Percentiles rank a stretch among this genome's conserved stretches.
Conservation (phyloP, 2,888 invertebrate species). For the Microchrysa polita region DNA sequence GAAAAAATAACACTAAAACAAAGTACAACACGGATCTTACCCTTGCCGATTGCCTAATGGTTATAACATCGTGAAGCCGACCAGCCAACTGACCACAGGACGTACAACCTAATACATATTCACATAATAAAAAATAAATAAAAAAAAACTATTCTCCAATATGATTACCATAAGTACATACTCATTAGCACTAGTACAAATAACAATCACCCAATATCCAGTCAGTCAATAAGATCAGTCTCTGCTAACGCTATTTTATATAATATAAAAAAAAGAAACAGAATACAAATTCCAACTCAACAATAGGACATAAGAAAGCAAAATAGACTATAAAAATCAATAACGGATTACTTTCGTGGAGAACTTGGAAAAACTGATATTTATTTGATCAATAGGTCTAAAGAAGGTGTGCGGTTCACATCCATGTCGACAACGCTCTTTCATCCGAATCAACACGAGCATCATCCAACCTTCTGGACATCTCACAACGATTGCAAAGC, state of each 20-base stretch:
- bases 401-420: constrained; percentile 44
- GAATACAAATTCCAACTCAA: constrained; percentile 44
- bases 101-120: too few relatives aligned
- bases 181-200: too few relatives aligned
- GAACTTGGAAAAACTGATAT: constrained; percentile 51
- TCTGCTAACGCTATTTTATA: neutral
- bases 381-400: constrained; percentile 52
- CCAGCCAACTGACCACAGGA: too few relatives aligned
- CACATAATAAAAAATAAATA: too few relatives aligned
- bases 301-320: constrained; percentile 49
- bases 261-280: too few relatives aligned
- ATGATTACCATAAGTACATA: too few relatives aligned
- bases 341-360: constrained; percentile 48
- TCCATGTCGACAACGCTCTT: neutral
- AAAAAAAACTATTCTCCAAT: too few relatives aligned
- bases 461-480: neutral
- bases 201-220: too few relatives aligned
- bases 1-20: neutral
- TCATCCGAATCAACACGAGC: neutral
- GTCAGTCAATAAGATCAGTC: neutral
- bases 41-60: too few relatives aligned
- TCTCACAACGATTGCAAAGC: neutral
- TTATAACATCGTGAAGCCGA: too few relatives aligned
- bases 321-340: constrained; percentile 45
- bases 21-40: too few relatives aligned